phyloP scores from a whole-genome alignment of 2,888 invertebrate genomes.

The Eupithecia inturbata region DNA sequence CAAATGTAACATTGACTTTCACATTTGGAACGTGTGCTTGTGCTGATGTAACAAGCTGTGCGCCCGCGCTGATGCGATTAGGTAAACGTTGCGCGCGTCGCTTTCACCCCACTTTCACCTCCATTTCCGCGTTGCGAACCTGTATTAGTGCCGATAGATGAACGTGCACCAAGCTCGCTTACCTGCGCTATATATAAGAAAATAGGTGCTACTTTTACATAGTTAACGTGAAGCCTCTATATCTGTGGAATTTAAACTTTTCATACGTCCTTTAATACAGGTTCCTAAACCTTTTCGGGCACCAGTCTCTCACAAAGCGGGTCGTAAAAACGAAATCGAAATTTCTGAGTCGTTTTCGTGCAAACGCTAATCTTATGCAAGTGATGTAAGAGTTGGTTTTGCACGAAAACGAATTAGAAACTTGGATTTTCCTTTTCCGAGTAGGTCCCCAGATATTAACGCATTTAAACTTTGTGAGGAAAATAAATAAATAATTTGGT shows the following conservation, averaged over 20 bases:
- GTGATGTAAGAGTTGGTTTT: too few relatives aligned
- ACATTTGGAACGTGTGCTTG: constrained; percentile 66
- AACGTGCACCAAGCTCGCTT: constrained; percentile 1
- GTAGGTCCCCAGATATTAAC: too few relatives aligned
- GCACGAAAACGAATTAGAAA: too few relatives aligned
- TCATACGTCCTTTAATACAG: too few relatives aligned
- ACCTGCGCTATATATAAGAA: not conserved
- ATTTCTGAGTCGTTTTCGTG: too few relatives aligned
- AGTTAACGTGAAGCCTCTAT: not conserved
- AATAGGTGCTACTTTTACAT: not conserved
- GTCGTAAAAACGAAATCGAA: not conserved
- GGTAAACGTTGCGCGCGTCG: constrained; percentile 79
- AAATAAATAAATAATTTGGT: too few relatives aligned
- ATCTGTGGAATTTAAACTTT: not conserved
- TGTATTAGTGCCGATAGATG: constrained; percentile 50
- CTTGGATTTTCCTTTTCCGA: too few relatives aligned
- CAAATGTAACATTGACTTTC: constrained; percentile 83
- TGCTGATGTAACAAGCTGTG: constrained; percentile 64
- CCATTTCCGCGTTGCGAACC: constrained; percentile 72
- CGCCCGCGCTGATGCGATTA: constrained; percentile 66
- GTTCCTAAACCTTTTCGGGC: not conserved
- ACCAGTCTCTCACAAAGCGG: not conserved
- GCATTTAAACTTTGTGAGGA: too few relatives aligned
- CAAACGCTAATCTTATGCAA: too few relatives aligned
- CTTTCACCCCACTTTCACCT: constrained; percentile 83